Evolutionary conservation across 2,113 vertebrate species (phyloP).

Genomic region (Cinclus cinclus): DNA sequence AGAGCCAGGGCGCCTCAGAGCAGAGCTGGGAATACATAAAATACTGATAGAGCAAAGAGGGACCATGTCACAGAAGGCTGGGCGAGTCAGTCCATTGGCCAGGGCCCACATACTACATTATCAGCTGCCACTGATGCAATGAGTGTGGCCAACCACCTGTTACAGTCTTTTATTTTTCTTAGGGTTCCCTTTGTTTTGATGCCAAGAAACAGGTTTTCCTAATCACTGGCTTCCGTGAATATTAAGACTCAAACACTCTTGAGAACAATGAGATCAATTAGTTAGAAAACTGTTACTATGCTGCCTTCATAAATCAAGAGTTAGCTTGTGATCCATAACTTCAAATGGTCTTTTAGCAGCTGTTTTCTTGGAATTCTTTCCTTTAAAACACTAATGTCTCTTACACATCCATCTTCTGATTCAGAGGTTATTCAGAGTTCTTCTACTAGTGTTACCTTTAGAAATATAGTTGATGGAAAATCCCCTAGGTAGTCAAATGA

Average conservation of each 20-base stretch:
- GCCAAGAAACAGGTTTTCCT: not conserved
- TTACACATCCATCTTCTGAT: not conserved
- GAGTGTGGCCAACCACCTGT: not conserved
- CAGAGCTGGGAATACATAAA: not conserved
- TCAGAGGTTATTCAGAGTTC: not conserved
- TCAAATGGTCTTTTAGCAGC: not conserved
- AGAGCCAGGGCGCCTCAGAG: not conserved
- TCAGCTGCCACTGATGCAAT: not conserved
- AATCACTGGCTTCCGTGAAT: not conserved
- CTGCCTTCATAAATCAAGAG: not conserved
- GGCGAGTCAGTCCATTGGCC: not conserved
- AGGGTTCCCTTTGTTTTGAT: not conserved
- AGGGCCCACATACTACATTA: fast-evolving
- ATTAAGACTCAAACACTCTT: not conserved
- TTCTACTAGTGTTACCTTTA: not conserved
- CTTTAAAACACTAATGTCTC: not conserved
- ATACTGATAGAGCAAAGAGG: not conserved
- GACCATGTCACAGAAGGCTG: not conserved
- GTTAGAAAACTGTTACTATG: not conserved
- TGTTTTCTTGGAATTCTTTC: not conserved
- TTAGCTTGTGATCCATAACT: not conserved
- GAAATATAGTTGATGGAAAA: conserved; percentile 10
- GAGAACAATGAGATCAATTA: not conserved
- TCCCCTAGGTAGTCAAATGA: not conserved
- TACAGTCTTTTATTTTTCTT: not conserved